These are phyloP conservation scores for Chascanopsetta lugubris DNA, from an alignment of 2,113 vertebrate species.

Conservation along the genomic window DNA sequence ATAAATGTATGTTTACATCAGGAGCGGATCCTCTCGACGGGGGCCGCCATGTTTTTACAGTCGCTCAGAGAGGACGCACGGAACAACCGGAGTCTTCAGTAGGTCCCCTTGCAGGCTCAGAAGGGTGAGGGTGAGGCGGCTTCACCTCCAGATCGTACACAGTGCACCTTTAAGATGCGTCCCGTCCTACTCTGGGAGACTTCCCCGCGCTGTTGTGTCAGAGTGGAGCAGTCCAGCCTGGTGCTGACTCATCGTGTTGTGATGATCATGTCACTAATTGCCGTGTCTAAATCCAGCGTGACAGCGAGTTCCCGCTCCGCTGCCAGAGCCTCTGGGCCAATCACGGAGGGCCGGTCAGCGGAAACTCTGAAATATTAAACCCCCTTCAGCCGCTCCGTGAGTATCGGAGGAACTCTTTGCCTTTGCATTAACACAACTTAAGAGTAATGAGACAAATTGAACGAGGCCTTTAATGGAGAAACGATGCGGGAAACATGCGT, in stretches of 20 bases:
- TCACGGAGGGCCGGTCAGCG: conserved; percentile 65
- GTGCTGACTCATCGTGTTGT: conserved; percentile 52
- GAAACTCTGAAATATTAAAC: conserved; percentile 80
- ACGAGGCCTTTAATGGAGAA: conserved; percentile 57
- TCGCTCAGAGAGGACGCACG: too few relatives aligned
- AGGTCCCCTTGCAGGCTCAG: too few relatives aligned
- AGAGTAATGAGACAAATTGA: conserved; percentile 46
- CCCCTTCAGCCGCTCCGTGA: conserved; percentile 54
- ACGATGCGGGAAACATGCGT: conserved; percentile 49
- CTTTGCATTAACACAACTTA: conserved; percentile 64
- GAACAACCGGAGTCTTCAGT: too few relatives aligned
- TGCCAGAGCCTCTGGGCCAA: conserved; percentile 42
- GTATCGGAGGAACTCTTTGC: conserved; percentile 59
- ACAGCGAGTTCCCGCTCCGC: conserved; percentile 68
- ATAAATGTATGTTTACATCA: too few relatives aligned
- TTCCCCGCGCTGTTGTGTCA: conserved; percentile 2
- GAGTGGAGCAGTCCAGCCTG: conserved; percentile 12
- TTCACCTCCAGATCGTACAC: too few relatives aligned
- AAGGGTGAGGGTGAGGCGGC: too few relatives aligned
- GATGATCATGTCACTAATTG: conserved; percentile 71
- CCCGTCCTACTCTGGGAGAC: background rate
- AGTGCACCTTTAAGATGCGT: conserved; percentile 18
- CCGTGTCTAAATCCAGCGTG: conserved; percentile 64
- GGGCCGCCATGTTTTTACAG: too few relatives aligned
- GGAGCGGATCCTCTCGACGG: too few relatives aligned